Evolutionary conservation across 1,140 invertebrate genomes (phyloP).

Genomic region (Chlorops oryzae): DNA sequence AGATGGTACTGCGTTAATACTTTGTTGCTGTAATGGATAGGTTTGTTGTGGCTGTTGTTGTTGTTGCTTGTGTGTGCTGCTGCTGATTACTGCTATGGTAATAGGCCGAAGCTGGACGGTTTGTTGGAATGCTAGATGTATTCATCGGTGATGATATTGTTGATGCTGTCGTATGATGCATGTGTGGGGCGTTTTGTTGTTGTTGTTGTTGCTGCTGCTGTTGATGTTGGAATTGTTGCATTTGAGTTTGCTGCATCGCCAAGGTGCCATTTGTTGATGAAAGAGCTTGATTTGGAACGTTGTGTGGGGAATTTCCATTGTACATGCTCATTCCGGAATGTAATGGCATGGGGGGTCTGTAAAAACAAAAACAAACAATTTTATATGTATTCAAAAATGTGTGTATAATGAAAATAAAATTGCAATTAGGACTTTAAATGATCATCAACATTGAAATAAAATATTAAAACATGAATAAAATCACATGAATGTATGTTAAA

Average conservation of each 20-base stretch:
- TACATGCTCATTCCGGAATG: constrained; percentile 42
- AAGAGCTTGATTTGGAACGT: constrained; percentile 25
- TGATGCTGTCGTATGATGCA: constrained; percentile 6
- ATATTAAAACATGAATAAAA: no score
- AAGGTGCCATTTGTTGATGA: constrained; percentile 30
- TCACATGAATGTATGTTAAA: no score
- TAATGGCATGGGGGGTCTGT: constrained; percentile 22
- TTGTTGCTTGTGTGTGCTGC: constrained; percentile 22
- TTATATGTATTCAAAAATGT: not conserved
- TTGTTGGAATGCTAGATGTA: constrained; percentile 29
- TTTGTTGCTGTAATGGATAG: constrained; percentile 9
- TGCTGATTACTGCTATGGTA: constrained; percentile 33
- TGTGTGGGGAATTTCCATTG: constrained; percentile 45
- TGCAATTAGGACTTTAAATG: not conserved
- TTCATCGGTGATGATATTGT: constrained; percentile 11
- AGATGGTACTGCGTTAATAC: no score
- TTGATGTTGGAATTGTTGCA: constrained; percentile 30
- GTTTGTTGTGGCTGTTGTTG: constrained; percentile 26
- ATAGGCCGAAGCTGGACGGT: constrained; percentile 38
- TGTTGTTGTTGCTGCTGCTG: constrained; percentile 30
- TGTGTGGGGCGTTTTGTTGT: constrained; percentile 1
- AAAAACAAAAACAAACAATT: constrained; percentile 1
- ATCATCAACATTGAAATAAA: no score
- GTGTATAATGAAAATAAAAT: not conserved
- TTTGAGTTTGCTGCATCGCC: constrained; percentile 8